Evolutionary conservation across 2,113 vertebrate genomes (phyloP), one percentile per base, ranked within the genome.

Genomic region (Acrocephalus kingi): DNA sequence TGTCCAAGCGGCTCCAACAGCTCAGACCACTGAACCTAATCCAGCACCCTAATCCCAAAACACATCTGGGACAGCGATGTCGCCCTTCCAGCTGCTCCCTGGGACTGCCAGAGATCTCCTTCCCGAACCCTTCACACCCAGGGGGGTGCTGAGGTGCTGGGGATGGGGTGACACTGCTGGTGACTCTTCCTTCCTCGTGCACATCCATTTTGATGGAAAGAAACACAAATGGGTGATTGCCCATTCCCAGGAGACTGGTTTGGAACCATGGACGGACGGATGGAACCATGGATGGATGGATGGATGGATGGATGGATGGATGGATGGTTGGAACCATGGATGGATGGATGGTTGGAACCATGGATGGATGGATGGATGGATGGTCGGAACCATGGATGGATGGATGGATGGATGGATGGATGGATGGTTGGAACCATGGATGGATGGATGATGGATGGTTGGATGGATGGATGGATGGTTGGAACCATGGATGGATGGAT

Each of bases 291-390:
- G 45, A 27, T 3, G 24, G 45, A 31, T 3, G 24, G 41, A 33
- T 5, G 27, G 41, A 25, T 2, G 22, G 49, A 33, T 0, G 48
- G 84, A 22, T 1, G 1, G 9, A 46, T 2, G 19, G 30, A 46
- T 1, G 18, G 45, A 31, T 3, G 24, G 41, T 33, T 4, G 27
- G 41, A n/a, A n/a, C n/a, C n/a, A 33, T 2, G 22, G 49, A 25
- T 0, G 48, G n/a, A n/a, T 35, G 35, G 35, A 8, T 35, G 35
- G 35, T 35, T 35, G 35, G 35, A 35, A 35, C 35, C 35, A 41
- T 41, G 41, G 41, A 41, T 41, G n/a, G n/a, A n/a, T n/a, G n/a
- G n/a, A n/a, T n/a, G n/a, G n/a, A n/a, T n/a, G 41, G 41, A 41
- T 41, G 41, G 41, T 12, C 11, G 41, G 41, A 41, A n/a, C n/a